phyloP scores from a whole-genome alignment of 2,113 vertebrate species.

The Notechis scutatus region DNA sequence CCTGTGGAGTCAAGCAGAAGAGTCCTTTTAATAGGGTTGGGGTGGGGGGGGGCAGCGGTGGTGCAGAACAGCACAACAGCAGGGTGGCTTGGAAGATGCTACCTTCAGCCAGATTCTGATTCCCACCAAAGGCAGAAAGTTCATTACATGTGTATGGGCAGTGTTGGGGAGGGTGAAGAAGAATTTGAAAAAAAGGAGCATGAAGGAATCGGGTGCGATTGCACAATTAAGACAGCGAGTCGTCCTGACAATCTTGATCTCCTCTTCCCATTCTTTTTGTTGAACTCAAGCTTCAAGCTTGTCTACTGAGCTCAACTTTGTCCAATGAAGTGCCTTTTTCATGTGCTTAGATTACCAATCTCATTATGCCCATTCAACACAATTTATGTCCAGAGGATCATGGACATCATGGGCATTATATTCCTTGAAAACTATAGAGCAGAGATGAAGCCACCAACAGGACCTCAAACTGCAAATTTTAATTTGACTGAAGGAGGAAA shows the following conservation, averaged over 20 bases:
- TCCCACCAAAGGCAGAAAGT: neutral
- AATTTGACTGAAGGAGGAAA: neutral
- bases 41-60: too few species aligned
- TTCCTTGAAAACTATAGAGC: neutral
- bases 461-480: neutral
- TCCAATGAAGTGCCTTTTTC: neutral
- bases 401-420: neutral
- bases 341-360: neutral
- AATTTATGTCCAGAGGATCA: neutral
- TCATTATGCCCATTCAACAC: neutral
- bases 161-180: neutral
- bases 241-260: neutral
- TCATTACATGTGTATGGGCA: neutral
- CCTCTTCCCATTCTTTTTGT: neutral
- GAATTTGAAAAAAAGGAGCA: neutral
- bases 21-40: neutral
- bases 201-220: neutral
- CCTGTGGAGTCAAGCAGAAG: constrained; percentile 59
- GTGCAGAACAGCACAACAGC: neutral
- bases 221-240: neutral
- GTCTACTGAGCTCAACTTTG: neutral
- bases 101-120: neutral
- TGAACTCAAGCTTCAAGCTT: neutral
- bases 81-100: neutral
- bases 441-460: neutral